A percentile compares a stretch with the other conserved stretches of the same genome.
These are phyloP conservation scores for Pseudopipra pipra DNA, from an alignment of 2,113 vertebrate genomes.

Conservation along the genomic window DNA sequence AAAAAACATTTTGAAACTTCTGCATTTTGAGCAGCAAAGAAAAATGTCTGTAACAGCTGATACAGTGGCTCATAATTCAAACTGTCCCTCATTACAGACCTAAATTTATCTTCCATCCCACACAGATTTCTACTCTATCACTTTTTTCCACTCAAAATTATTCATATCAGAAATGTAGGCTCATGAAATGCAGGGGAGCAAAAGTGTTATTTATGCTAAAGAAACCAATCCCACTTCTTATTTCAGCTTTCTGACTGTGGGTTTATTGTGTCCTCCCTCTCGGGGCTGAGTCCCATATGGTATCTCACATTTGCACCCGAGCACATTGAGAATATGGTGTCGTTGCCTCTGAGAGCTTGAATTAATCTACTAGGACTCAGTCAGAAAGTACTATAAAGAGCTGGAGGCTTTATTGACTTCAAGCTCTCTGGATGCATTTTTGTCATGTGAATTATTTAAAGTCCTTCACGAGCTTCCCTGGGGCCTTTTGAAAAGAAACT, in stretches of 20 bases:
- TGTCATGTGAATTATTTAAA: conserved; percentile 47
- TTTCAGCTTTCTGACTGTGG: not conserved
- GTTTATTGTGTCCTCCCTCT: conserved; percentile 33
- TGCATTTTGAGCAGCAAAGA: conserved; percentile 18
- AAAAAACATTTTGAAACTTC: conserved; percentile 27
- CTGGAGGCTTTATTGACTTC: conserved; percentile 47
- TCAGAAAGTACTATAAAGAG: conserved; percentile 10
- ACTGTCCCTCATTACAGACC: conserved; percentile 42
- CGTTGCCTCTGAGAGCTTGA: conserved; percentile 17
- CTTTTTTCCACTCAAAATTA: conserved; percentile 36
- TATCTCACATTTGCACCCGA: conserved; percentile 51
- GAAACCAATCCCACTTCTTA: conserved; percentile 14
- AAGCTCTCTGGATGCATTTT: conserved; percentile 25
- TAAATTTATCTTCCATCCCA: conserved; percentile 64
- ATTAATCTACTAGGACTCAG: conserved; percentile 27
- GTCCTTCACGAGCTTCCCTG: not conserved
- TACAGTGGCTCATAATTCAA: conserved; percentile 18
- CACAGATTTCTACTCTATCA: conserved; percentile 24
- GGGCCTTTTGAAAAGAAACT: conserved; percentile 30
- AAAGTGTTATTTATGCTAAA: conserved; percentile 49
- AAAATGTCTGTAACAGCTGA: conserved; percentile 15
- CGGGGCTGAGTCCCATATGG: not conserved
- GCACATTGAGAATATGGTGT: not conserved
- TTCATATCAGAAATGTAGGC: conserved; percentile 42
- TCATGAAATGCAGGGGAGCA: conserved; percentile 14